A percentile compares a stretch with the other conserved stretches of the same genome.
Conservation (phyloP, 2,797 vertebrate genomes). For the Mus minutoides region DNA sequence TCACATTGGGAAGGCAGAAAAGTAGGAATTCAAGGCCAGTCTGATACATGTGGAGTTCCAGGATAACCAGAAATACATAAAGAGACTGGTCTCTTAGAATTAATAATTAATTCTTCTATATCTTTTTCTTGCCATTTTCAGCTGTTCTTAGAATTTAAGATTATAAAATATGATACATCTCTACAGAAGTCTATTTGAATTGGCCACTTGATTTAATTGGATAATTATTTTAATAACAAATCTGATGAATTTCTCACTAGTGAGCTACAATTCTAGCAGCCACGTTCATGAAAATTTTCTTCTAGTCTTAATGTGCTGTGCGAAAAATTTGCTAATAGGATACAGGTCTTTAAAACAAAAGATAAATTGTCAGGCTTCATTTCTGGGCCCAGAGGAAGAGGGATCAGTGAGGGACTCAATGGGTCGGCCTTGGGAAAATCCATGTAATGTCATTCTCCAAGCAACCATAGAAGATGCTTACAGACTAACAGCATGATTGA, state of each 20-base stretch:
- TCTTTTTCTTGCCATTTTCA: not conserved
- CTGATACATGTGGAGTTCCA: not conserved
- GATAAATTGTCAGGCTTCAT: not conserved
- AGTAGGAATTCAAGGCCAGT: too few relatives aligned
- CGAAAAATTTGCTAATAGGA: conserved; percentile 41
- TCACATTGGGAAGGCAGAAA: not conserved
- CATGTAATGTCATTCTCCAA: not conserved
- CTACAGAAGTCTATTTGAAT: not conserved
- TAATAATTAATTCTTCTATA: not conserved
- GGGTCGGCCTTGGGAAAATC: not conserved
- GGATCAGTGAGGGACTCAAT: not conserved
- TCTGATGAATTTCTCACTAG: not conserved
- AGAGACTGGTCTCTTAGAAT: not conserved
- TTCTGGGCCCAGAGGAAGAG: not conserved
- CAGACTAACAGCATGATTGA: not conserved
- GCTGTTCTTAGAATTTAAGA: not conserved
- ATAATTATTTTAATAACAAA: not conserved
- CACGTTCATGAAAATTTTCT: conserved; percentile 37
- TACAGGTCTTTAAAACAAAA: conserved; percentile 43
- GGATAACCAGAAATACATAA: not conserved
- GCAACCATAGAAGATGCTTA: not conserved
- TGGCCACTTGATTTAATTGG: not conserved
- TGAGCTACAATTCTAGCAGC: not conserved
- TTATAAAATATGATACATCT: not conserved
- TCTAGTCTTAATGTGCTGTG: not conserved